A percentile compares a stretch with the other conserved stretches of the same genome.
Conservation (phyloP, 2,113 vertebrate genomes). For the Myrmecophaga tridactyla region DNA sequence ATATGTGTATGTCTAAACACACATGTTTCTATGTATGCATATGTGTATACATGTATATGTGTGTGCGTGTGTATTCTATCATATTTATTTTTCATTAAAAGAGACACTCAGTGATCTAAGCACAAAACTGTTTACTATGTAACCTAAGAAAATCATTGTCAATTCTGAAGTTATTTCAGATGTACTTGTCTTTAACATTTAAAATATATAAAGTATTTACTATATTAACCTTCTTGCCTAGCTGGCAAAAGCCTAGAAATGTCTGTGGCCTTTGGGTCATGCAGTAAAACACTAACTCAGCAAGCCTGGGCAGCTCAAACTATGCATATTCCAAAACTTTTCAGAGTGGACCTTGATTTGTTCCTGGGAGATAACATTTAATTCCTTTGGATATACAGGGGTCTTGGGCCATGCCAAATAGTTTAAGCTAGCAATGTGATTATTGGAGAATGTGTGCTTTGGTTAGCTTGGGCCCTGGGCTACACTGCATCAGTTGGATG, state of each 20-base stretch:
- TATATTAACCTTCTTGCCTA: not conserved
- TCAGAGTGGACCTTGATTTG: not conserved
- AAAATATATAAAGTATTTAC: not conserved
- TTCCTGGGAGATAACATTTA: not conserved
- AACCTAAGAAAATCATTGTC: not conserved
- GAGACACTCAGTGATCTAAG: not conserved
- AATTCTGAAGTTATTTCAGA: not conserved
- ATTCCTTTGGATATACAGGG: too few species aligned
- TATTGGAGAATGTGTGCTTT: not conserved
- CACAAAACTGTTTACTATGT: not conserved
- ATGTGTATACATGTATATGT: too few species aligned
- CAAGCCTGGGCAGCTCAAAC: not conserved
- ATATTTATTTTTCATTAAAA: not conserved
- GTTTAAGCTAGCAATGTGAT: not conserved
- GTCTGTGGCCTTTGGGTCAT: not conserved
- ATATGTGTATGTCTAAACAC: too few species aligned
- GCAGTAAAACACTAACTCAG: not conserved
- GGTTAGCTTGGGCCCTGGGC: not conserved
- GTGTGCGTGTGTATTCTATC: too few species aligned
- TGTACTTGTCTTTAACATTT: not conserved
- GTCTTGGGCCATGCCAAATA: not conserved
- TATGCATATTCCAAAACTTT: not conserved
- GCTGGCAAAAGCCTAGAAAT: not conserved
- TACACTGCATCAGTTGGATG: not conserved
- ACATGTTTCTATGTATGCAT: too few species aligned